phyloP scores from a whole-genome alignment of 2,888 invertebrate genomes.

The Leptopilina myrica region DNA sequence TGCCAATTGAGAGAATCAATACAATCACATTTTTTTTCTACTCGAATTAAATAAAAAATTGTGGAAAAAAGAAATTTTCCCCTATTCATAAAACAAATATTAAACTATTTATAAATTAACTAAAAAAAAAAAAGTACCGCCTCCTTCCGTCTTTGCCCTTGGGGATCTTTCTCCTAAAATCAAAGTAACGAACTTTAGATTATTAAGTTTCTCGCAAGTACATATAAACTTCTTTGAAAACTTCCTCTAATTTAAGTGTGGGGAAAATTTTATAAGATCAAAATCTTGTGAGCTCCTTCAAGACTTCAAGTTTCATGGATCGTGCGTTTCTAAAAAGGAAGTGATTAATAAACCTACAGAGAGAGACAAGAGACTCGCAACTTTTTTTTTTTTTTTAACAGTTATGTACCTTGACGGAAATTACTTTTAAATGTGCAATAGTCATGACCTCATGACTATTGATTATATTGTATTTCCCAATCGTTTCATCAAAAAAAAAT shows the following conservation, averaged over 20 bases:
- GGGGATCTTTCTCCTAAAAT: background rate
- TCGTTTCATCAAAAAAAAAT: no score
- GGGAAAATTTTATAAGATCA: background rate
- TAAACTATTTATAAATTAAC: no score
- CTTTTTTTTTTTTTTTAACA: background rate
- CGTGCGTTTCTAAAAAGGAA: conserved; percentile 23
- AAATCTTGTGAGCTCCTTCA: conserved; percentile 5
- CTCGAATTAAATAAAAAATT: background rate
- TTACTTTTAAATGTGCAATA: conserved; percentile 5
- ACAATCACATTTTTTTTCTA: background rate
- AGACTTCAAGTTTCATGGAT: conserved; percentile 14
- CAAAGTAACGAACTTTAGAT: background rate
- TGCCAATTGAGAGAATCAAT: background rate
- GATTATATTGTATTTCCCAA: background rate
- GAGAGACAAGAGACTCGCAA: background rate
- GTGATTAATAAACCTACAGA: conserved; percentile 18
- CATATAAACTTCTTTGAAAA: background rate
- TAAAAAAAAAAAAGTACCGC: no score
- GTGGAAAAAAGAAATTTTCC: no score
- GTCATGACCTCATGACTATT: background rate
- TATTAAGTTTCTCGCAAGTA: background rate
- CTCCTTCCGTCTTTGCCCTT: no score
- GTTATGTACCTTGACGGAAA: background rate
- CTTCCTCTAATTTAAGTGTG: conserved; percentile 4
- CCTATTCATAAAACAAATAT: no score